These are phyloP conservation scores for Catagonus wagneri DNA, from an alignment of 2,113 vertebrate genomes.

Conservation along the genomic window DNA sequence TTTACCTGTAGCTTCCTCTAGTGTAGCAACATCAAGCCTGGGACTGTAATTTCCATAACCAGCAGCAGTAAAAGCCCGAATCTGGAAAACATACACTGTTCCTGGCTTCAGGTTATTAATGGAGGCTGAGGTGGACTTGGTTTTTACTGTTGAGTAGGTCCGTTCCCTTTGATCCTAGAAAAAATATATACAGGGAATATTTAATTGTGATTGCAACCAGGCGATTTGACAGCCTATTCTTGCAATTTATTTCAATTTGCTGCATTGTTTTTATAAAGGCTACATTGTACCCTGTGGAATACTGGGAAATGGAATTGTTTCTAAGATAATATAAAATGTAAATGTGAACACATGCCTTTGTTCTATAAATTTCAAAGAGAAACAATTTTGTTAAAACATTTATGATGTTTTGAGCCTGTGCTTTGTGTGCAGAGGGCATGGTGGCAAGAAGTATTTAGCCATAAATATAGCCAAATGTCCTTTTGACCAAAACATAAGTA, in stretches of 20 bases:
- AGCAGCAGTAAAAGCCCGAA: conserved; percentile 97
- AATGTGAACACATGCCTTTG: conserved; percentile 72
- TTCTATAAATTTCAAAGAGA: conserved; percentile 76
- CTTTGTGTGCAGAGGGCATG: conserved; percentile 24
- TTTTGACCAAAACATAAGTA: neutral
- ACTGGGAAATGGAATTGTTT: conserved; percentile 70
- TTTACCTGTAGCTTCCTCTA: conserved; percentile 96
- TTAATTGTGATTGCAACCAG: conserved; percentile 76
- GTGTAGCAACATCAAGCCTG: conserved; percentile 96
- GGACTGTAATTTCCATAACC: conserved; percentile 98
- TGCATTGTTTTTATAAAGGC: conserved; percentile 71
- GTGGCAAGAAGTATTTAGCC: conserved; percentile 22
- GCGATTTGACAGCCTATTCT: conserved; percentile 72
- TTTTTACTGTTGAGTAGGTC: conserved; percentile 97
- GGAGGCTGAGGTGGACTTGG: conserved; percentile 95
- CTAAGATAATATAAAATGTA: conserved; percentile 83
- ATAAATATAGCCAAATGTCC: conserved; percentile 23
- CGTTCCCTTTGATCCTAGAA: conserved; percentile 97
- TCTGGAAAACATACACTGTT: conserved; percentile 98
- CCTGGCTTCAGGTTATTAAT: conserved; percentile 98
- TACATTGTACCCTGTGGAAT: conserved; percentile 66
- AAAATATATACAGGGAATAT: conserved; percentile 79
- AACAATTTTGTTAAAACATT: conserved; percentile 61
- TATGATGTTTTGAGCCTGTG: conserved; percentile 61
- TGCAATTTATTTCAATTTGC: conserved; percentile 81